phyloP scores from a whole-genome alignment of 2,797 vertebrate species.

The Characodon lateralis region DNA sequence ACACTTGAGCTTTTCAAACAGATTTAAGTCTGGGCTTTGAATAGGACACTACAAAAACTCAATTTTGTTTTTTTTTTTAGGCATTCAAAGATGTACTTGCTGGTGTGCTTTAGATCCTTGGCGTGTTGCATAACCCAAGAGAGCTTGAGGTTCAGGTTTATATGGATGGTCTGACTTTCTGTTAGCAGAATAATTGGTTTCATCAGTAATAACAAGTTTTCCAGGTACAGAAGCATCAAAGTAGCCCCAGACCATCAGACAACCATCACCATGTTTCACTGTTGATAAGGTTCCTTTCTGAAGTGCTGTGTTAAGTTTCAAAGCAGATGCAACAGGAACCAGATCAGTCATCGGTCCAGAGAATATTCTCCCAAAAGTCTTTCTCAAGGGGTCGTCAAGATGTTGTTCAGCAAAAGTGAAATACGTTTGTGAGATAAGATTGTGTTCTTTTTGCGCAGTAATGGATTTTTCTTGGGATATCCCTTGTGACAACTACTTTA shows the following conservation, averaged over 20 bases:
- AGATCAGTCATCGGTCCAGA: background rate
- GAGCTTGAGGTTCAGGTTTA: background rate
- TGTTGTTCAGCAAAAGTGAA: background rate
- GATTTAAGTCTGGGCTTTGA: background rate
- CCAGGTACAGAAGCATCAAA: background rate
- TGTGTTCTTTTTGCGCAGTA: too few relatives aligned
- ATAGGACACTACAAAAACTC: background rate
- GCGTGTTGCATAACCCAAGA: background rate
- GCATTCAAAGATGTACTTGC: background rate
- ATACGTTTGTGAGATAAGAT: background rate
- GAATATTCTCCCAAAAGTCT: background rate
- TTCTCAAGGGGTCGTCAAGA: background rate
- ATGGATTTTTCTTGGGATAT: background rate
- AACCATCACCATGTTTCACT: background rate
- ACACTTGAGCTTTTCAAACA: background rate
- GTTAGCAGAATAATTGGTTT: background rate
- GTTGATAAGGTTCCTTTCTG: background rate
- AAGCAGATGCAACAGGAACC: background rate
- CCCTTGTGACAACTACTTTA: background rate
- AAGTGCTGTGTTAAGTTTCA: background rate
- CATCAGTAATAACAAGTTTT: background rate
- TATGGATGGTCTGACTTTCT: background rate
- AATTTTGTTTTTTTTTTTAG: background rate
- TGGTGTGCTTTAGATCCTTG: background rate
- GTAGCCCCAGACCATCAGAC: background rate